phyloP scores from a whole-genome alignment of 2,888 invertebrate species.

The Chirona hameri region DNA sequence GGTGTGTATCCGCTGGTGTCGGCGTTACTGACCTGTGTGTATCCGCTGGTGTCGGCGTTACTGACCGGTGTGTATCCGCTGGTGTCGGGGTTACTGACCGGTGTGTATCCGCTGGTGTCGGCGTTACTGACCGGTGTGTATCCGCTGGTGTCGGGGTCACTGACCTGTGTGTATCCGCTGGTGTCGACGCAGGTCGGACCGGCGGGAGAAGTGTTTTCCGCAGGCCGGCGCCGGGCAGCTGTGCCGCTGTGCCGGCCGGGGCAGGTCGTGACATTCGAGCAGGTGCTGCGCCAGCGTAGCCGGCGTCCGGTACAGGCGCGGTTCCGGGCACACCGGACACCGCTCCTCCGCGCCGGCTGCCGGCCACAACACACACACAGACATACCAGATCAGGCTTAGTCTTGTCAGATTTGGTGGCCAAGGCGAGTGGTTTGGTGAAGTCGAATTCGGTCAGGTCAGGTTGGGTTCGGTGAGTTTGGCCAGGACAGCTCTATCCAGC shows the following conservation, averaged over 20 bases:
- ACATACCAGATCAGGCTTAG: neutral
- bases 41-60: no score
- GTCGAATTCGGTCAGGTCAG: no score
- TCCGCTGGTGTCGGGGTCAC: neutral
- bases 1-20: no score
- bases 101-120: no score
- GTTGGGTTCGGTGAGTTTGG: no score
- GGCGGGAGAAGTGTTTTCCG: conserved; percentile 5
- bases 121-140: no score
- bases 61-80: no score
- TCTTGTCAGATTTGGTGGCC: no score
- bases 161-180: conserved; percentile 9
- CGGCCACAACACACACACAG: neutral
- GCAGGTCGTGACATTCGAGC: neutral
- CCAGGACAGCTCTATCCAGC: no score
- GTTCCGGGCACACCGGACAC: conserved; percentile 2
- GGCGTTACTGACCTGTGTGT: no score
- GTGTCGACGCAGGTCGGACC: conserved; percentile 12
- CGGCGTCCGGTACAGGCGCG: neutral
- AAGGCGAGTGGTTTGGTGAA: no score
- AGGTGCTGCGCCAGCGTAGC: conserved; percentile 12
- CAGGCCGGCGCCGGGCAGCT: neutral
- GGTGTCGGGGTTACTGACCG: no score
- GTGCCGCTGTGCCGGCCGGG: conserved; percentile 7
- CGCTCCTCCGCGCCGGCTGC: neutral